Evolutionary conservation across 1,140 invertebrate species (phyloP), one percentile per base, ranked within the genome.

Genomic region (Ganaspis sp.): DNA sequence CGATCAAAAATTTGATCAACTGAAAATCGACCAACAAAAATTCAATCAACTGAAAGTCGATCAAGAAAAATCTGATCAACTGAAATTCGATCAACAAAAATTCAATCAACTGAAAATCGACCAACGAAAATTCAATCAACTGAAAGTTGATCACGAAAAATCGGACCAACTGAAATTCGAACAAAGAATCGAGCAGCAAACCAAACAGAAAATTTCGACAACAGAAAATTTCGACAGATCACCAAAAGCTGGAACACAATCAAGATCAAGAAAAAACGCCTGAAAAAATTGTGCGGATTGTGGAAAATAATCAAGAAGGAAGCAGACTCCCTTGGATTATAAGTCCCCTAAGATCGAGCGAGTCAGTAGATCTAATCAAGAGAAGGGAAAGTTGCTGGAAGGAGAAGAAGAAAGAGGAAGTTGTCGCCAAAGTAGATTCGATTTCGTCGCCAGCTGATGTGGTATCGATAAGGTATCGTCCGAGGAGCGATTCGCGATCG

Each of bases 401-500:
- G 58, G 58, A 64, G 12, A 64, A 26, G 23, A 64, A 29, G 12
- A n/a, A 29, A n/a, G 23, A 29, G 11, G 58, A 29, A 1, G 23
- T 64, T 17, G 45, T 49, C 6, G 45, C 45, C 23, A 64, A 64
- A 26, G 23, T 49, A 15, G 45, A 64, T 15, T 64, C 58, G 6
- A 4, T n/a, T 34, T 11, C 58, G 19, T 5, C 23, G 19, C 6
- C 37, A 26, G 19, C 17, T 6, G 75, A 69, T 12, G 37, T 71
- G 21, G 69, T 74, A 4, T 76, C 71, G 4, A 53, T 53, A 1
- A 77, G 79, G 8, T 85, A 85, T 37, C 79, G 81, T 5, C 40
- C 73, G 49, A 82, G 73, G 70, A 37, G 3, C 15, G 19, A 42
- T 29, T 29, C 37, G n/a, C 70, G 21, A 42, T 34, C 26, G 19